Base-by-base conservation (phyloP, 2,888 invertebrate genomes). In the Ptychoptera albimana region DNA sequence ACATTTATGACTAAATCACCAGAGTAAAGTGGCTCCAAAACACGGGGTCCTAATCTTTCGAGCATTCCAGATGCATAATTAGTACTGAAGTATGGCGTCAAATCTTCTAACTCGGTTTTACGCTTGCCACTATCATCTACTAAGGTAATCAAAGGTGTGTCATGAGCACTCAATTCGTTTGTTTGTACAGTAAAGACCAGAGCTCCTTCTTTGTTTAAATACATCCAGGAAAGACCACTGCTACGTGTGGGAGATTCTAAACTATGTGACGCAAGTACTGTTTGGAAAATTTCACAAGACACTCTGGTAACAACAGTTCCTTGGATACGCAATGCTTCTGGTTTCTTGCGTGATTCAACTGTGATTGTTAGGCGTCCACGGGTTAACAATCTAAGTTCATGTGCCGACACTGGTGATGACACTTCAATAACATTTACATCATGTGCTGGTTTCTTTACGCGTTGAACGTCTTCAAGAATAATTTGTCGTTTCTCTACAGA, bases 1-100 rank as follows among this genome's bases (percentile, higher is more conserved):
- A 89, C 80, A 56, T 81, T 82, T 0, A 91, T 77, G 13, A 77
- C 80, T 15, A 91, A 67, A 51, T 85, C 84, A 1, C 85, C 87
- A 43, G 78, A 78, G 58, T 89, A 85, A 16, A 92, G 63, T 0
- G 86, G 82, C 52, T 88, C 87, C 39, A 89, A 70, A 2, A 88
- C 79, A 50, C 84, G 76, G 0, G 88, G 85, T 38, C 81, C 82
- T 5, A 86, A 73, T 50, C 80, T 75, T 14, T 82, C 81, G 34
- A 86, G 64, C 0, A 81, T 80, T 5, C 88, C 89, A 50, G 80
- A 79, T 1, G 76, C 77, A 64, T 74, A 64, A 57, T 77, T 65
- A 57, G 75, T 67, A 56, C 75, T 60, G 29, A 72, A 64, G 15
- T 68, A 71, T 0, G 75, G 71, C 0, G 77, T 77, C 42, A 85